These are phyloP conservation scores for Epinotia ramella DNA, from an alignment of 2,888 invertebrate species.

Conservation along the genomic window DNA sequence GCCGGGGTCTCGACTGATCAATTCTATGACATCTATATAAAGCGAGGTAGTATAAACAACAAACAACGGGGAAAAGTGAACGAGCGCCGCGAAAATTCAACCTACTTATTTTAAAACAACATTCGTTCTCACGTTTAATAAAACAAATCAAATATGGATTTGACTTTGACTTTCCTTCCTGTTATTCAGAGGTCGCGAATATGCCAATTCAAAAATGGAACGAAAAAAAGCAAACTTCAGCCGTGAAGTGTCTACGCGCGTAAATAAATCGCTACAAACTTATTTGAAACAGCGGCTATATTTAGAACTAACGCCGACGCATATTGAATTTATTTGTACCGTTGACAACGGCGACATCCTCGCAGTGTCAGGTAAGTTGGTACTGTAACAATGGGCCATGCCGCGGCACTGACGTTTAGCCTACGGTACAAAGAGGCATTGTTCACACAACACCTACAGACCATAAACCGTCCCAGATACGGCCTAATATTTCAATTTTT, in stretches of 20 bases:
- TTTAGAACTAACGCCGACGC: background rate
- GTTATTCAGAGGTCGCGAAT: slow-evolving; percentile 8
- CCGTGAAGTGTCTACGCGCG: slow-evolving; percentile 35
- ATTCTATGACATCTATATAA: slow-evolving; percentile 41
- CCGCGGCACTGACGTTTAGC: slow-evolving; percentile 29
- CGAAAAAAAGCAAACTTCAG: slow-evolving; percentile 23
- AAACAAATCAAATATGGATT: background rate
- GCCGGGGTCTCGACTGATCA: slow-evolving; percentile 57
- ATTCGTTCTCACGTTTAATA: background rate
- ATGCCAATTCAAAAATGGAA: slow-evolving; percentile 29
- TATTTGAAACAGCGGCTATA: slow-evolving; percentile 13
- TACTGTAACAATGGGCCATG: slow-evolving; percentile 52
- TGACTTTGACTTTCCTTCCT: slow-evolving; percentile 9
- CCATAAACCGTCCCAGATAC: slow-evolving; percentile 52
- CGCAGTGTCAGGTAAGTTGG: slow-evolving; percentile 25
- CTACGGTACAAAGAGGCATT: slow-evolving; percentile 54
- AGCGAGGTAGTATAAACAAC: background rate
- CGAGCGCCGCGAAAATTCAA: slow-evolving; percentile 6
- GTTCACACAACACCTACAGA: slow-evolving; percentile 54
- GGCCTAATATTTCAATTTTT: slow-evolving; percentile 50
- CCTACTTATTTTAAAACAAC: background rate
- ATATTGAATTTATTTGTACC: slow-evolving; percentile 1
- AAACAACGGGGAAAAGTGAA: slow-evolving; percentile 19
- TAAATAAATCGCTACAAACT: slow-evolving; percentile 10
- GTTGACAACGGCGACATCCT: slow-evolving; percentile 15